Percentiles rank a stretch among this genome's conserved stretches.
phyloP scores from a whole-genome alignment of 2,797 vertebrate genomes.

The Columba guinea region DNA sequence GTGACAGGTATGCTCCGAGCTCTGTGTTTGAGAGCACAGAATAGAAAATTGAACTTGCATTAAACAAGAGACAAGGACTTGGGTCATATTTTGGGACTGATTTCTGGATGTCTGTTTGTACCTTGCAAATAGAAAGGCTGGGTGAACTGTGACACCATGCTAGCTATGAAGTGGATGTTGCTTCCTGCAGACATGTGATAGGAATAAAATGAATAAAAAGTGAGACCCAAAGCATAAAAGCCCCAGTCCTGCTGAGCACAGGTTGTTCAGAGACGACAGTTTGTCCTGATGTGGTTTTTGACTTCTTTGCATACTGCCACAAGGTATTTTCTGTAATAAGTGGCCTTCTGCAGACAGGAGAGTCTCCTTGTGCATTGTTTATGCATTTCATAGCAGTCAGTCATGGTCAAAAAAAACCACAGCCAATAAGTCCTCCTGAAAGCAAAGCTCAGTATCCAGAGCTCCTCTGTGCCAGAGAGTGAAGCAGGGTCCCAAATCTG shows the following conservation, averaged over 20 bases:
- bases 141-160: background rate
- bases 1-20: fast-evolving
- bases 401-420: background rate
- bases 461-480: background rate
- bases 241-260: background rate
- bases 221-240: background rate
- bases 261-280: background rate
- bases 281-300: background rate
- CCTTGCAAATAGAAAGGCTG: background rate
- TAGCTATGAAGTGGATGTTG: background rate
- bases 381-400: background rate
- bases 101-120: background rate
- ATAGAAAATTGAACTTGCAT: background rate
- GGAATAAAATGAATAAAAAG: background rate
- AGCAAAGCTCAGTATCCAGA: background rate
- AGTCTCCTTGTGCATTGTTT: background rate
- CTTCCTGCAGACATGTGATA: background rate
- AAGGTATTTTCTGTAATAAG: background rate
- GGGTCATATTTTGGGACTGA: background rate
- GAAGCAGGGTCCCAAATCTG: background rate
- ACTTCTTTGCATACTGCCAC: background rate
- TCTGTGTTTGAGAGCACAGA: background rate
- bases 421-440: background rate
- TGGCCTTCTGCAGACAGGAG: background rate
- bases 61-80: background rate